A percentile compares a stretch with the other conserved stretches of the same genome.
Evolutionary conservation across 2,797 vertebrate species (phyloP).

Genomic region (Myotis vivesi): DNA sequence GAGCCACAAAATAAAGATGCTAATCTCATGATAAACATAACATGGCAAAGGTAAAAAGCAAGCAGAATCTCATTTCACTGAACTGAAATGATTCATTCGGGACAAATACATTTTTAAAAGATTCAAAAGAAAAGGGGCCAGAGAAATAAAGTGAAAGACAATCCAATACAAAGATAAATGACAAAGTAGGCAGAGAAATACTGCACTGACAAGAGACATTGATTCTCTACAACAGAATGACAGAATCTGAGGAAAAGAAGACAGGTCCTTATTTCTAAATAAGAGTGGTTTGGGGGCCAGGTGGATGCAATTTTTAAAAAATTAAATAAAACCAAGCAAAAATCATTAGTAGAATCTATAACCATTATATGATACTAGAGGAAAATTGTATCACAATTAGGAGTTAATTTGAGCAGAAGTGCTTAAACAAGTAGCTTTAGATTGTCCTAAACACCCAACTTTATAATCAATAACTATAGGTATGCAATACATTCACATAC

Average conservation of each 20-base stretch:
- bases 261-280: background rate
- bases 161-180: constrained; percentile 52
- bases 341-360: constrained; percentile 7
- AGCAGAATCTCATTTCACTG: constrained; percentile 74
- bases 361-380: background rate
- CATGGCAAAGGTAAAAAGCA: constrained; percentile 27
- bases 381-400: background rate
- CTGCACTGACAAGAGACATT: constrained; percentile 51
- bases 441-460: background rate
- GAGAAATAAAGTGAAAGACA: constrained; percentile 67
- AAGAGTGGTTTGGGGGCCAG: background rate
- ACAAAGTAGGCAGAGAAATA: constrained; percentile 25
- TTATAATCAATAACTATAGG: background rate
- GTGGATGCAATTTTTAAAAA: background rate
- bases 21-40: constrained; percentile 74
- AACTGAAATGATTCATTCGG: constrained; percentile 65
- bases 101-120: constrained; percentile 74
- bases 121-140: constrained; percentile 69
- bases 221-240: constrained; percentile 41
- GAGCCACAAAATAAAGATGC: constrained; percentile 67
- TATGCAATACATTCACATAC: background rate
- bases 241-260: background rate
- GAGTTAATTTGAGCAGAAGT: constrained; percentile 2
- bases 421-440: background rate
- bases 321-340: constrained; percentile 26